A percentile compares a stretch with the other conserved stretches of the same genome.
Conservation (phyloP, 2,888 invertebrate genomes). For the Conistra vaccinii region DNA sequence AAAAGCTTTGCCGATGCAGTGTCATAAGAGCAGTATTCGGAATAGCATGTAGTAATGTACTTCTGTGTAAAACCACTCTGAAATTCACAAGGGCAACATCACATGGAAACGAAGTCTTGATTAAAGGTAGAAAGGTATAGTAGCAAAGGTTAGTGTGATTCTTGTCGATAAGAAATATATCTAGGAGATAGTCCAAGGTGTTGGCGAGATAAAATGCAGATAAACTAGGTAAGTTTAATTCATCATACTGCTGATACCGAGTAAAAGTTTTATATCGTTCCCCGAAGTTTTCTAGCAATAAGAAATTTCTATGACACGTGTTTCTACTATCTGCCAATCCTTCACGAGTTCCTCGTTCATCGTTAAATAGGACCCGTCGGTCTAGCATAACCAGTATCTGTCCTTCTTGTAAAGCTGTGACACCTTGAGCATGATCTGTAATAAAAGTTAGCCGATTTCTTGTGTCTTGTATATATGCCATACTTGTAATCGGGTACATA, state of each 20-base stretch:
- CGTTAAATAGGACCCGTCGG: conserved; percentile 97
- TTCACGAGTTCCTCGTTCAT: conserved; percentile 97
- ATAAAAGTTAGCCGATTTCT: conserved; percentile 93
- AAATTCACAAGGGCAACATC: conserved; percentile 82
- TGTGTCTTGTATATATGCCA: conserved; percentile 95
- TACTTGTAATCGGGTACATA: conserved; percentile 97
- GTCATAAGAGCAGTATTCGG: conserved; percentile 78
- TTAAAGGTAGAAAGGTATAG: conserved; percentile 80
- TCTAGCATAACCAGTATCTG: conserved; percentile 98
- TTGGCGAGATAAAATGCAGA: conserved; percentile 78
- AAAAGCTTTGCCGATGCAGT: conserved; percentile 79
- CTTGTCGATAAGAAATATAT: conserved; percentile 79
- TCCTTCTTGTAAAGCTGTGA: conserved; percentile 96
- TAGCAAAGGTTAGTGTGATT: conserved; percentile 73
- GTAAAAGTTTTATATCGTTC: conserved; percentile 40
- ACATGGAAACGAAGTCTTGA: conserved; percentile 83
- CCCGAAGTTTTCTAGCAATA: conserved; percentile 82
- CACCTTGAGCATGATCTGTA: conserved; percentile 97
- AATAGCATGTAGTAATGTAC: conserved; percentile 57
- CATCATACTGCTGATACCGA: conserved; percentile 40
- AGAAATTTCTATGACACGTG: conserved; percentile 87
- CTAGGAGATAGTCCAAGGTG: conserved; percentile 76
- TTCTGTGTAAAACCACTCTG: conserved; percentile 73
- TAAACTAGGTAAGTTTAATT: conserved; percentile 78
- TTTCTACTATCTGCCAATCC: conserved; percentile 97